Conservation (phyloP, 2,797 vertebrate genomes). For the Bradypodion ventrale region DNA sequence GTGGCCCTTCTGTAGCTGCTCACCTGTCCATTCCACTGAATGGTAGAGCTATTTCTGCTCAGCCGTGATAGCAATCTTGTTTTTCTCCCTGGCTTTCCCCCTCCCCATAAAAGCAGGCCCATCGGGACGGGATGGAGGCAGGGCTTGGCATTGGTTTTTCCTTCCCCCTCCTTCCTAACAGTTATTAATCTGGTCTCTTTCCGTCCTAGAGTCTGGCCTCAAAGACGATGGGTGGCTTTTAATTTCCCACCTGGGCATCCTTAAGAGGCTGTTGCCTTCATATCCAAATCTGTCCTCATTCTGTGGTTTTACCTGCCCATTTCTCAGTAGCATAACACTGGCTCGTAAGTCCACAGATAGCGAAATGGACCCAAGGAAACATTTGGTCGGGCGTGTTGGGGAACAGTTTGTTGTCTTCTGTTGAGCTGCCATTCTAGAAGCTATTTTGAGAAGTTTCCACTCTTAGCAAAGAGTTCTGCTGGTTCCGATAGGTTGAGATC, state of each 20-base stretch:
- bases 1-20: background rate
- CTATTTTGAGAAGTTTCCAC: background rate
- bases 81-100: background rate
- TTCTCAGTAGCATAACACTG: accelerated
- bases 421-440: no score
- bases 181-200: background rate
- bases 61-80: background rate
- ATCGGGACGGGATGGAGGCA: background rate
- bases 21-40: background rate
- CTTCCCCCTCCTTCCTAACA: no score
- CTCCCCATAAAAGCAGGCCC: no score
- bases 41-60: background rate
- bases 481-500: background rate
- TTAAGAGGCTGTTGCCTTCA: background rate
- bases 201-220: accelerated
- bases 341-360: accelerated
- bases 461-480: background rate
- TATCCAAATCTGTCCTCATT: background rate
- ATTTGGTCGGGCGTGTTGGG: accelerated
- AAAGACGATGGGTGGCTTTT: background rate
- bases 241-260: background rate
- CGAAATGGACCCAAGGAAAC: accelerated
- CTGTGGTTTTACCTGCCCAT: background rate
- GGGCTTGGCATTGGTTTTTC: no score
- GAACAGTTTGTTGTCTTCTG: background rate